A percentile compares a stretch with the other conserved stretches of the same genome.
Conservation (phyloP, 2,113 vertebrate species). For the Tachysurus fulvidraco region DNA sequence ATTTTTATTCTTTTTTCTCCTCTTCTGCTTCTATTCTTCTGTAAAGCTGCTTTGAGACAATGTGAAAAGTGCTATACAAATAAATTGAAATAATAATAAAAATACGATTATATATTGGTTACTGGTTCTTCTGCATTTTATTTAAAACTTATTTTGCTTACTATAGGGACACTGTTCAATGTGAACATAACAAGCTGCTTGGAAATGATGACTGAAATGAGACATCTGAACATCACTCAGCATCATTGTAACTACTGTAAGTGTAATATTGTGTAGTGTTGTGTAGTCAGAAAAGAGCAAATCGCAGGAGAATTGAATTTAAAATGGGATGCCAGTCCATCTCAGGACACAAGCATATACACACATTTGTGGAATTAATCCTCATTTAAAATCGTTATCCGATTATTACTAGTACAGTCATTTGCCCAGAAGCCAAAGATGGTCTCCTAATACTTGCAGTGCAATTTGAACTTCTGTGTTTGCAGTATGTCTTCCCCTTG, state of each 20-base stretch:
- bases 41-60: too few species aligned
- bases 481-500: conserved; percentile 40
- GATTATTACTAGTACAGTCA: background rate
- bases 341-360: background rate
- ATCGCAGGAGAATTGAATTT: background rate
- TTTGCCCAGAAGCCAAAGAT: background rate
- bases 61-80: too few species aligned
- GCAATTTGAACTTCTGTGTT: background rate
- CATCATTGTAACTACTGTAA: background rate
- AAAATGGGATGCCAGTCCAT: background rate
- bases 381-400: background rate
- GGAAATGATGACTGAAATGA: background rate
- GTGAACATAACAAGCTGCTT: background rate
- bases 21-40: too few species aligned
- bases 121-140: background rate
- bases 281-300: background rate
- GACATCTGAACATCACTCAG: background rate
- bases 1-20: too few species aligned
- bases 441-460: background rate
- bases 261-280: background rate
- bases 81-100: background rate
- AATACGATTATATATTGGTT: background rate
- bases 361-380: background rate
- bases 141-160: background rate
- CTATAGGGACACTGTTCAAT: background rate